Percentiles rank a stretch among this genome's conserved stretches.
phyloP scores from a whole-genome alignment of 92 coral and sea anemone species.

The Phenganax marumi region DNA sequence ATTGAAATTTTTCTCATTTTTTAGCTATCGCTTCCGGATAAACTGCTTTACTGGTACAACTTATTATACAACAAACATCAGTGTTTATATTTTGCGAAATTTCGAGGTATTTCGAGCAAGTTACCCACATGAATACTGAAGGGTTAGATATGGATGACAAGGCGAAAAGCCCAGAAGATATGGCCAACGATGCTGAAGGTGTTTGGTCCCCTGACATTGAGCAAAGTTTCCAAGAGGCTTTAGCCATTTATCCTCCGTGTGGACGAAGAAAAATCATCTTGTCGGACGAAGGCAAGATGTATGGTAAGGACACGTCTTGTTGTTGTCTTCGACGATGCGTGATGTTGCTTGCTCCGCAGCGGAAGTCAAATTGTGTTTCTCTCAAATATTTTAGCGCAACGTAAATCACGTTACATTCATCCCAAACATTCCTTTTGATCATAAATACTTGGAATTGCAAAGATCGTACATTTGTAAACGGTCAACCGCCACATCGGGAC shows the following conservation, averaged over 20 bases:
- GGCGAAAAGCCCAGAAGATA: slow-evolving; percentile 95
- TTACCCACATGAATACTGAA: neutral
- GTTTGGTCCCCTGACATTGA: slow-evolving; percentile 99
- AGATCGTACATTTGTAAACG: slow-evolving; percentile 11
- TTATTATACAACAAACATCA: slow-evolving; percentile 17
- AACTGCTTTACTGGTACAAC: slow-evolving; percentile 29
- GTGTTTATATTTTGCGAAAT: slow-evolving; percentile 24
- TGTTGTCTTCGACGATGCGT: slow-evolving; percentile 4
- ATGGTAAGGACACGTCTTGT: slow-evolving; percentile 66
- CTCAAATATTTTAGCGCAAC: slow-evolving; percentile 18
- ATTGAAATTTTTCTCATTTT: slow-evolving; percentile 99
- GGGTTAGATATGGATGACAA: slow-evolving; percentile 79
- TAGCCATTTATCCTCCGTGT: slow-evolving; percentile 98
- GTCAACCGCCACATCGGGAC: neutral
- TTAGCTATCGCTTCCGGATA: slow-evolving; percentile 94
- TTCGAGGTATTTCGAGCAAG: slow-evolving; percentile 21
- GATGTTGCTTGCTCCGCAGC: neutral
- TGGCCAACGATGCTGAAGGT: slow-evolving; percentile 99
- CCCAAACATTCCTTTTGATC: slow-evolving; percentile 33
- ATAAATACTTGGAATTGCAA: slow-evolving; percentile 40
- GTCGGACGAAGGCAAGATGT: slow-evolving; percentile 99
- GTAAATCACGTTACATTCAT: slow-evolving; percentile 21
- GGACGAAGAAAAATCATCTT: slow-evolving; percentile 96
- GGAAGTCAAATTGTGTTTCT: slow-evolving; percentile 24
- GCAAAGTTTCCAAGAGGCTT: slow-evolving; percentile 97